Evolutionary conservation across 2,113 vertebrate genomes (phyloP).

Genomic region (Zeus faber): DNA sequence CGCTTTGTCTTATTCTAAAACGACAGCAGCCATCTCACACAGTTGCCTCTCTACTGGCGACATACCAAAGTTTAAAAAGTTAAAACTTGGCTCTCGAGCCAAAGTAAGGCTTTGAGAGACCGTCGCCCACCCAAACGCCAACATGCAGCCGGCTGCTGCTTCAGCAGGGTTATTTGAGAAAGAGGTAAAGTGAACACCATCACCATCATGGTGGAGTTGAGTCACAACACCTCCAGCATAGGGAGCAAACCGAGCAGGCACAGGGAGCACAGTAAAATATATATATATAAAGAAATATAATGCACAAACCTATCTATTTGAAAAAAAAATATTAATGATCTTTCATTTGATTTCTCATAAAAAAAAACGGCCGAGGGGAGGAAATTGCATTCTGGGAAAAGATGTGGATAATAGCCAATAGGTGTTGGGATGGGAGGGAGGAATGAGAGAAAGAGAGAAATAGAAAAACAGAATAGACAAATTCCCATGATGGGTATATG

Average conservation of each 20-base stretch:
- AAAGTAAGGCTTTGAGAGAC: too few species aligned
- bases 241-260: constrained; percentile 37
- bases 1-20: too few species aligned
- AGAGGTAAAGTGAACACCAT: too few species aligned
- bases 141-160: too few species aligned
- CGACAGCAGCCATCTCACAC: too few species aligned
- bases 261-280: constrained; percentile 38
- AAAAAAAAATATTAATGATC: constrained; percentile 79
- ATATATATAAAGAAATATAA: constrained; percentile 54
- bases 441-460: constrained; percentile 55
- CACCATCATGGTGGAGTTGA: too few species aligned
- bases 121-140: too few species aligned
- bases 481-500: constrained; percentile 67
- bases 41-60: too few species aligned
- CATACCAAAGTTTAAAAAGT: too few species aligned
- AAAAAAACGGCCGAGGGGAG: constrained; percentile 64
- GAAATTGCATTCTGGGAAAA: constrained; percentile 88
- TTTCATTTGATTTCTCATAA: constrained; percentile 87
- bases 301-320: constrained; percentile 63
- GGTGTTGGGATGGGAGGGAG: constrained; percentile 62
- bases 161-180: too few species aligned
- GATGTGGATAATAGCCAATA: constrained; percentile 85
- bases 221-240: too few species aligned
- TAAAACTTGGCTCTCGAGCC: too few species aligned
- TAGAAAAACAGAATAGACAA: constrained; percentile 65